A percentile compares a stretch with the other conserved stretches of the same genome.
phyloP scores from a whole-genome alignment of 2,888 invertebrate genomes.

The Zele albiditarsus region DNA sequence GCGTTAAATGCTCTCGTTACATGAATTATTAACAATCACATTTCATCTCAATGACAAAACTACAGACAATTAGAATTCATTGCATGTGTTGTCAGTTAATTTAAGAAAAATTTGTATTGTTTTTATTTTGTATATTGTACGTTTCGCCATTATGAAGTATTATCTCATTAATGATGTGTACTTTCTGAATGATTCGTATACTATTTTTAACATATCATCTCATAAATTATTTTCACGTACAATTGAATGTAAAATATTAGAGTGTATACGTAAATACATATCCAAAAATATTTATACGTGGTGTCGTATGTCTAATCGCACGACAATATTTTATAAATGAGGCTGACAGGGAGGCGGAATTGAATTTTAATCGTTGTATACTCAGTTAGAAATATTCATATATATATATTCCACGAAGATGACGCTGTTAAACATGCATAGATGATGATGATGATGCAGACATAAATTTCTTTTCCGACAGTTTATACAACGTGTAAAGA shows the following conservation, averaged over 20 bases:
- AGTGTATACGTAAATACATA: background rate
- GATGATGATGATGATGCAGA: background rate
- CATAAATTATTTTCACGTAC: background rate
- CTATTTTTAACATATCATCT: background rate
- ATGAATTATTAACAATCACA: conserved; percentile 5
- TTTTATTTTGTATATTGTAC: background rate
- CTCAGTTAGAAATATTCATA: background rate
- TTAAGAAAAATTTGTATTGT: background rate
- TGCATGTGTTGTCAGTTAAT: background rate
- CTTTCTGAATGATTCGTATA: background rate
- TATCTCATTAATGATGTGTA: background rate
- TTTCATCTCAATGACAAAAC: background rate
- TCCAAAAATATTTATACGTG: conserved; percentile 3
- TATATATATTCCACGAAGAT: background rate
- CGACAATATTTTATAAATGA: background rate
- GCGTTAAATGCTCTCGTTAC: background rate
- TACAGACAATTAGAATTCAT: background rate
- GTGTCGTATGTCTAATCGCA: background rate
- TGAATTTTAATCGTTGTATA: background rate
- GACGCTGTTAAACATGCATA: background rate
- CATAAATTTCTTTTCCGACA: background rate
- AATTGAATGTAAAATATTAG: background rate
- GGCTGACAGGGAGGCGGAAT: background rate
- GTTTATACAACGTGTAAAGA: background rate
- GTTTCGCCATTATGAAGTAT: background rate